Evolutionary conservation across 2,888 invertebrate species (phyloP).

Genomic region (Phyto melanocephala): DNA sequence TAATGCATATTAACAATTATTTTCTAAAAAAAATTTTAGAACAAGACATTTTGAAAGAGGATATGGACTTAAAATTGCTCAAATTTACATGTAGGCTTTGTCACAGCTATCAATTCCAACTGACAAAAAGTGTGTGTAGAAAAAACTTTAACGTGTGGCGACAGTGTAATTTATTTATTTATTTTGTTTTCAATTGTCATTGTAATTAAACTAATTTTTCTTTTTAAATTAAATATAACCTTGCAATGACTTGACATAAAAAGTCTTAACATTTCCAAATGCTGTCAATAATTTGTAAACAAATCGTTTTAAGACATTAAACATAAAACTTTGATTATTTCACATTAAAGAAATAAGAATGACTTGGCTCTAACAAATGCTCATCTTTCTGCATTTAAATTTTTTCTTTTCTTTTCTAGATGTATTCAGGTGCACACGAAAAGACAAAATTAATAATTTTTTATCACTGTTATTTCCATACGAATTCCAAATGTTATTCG

Average conservation of each 20-base stretch:
- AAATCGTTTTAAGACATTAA: background rate
- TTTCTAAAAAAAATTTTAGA: too few species aligned
- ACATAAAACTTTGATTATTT: conserved; percentile 8
- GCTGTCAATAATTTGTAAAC: background rate
- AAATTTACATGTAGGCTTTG: too few species aligned
- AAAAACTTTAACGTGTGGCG: too few species aligned
- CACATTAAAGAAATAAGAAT: background rate
- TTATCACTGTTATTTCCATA: background rate
- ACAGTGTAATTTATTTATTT: too few species aligned
- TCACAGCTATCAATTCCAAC: too few species aligned
- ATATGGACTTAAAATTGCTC: too few species aligned
- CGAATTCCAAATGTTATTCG: background rate
- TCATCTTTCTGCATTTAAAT: too few species aligned
- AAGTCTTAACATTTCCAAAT: background rate
- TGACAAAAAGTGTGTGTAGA: too few species aligned
- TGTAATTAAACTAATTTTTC: background rate
- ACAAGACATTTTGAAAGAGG: too few species aligned
- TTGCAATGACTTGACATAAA: background rate
- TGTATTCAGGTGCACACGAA: background rate
- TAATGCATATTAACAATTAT: too few species aligned
- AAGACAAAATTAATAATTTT: background rate
- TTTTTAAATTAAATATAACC: background rate
- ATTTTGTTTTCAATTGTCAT: too few species aligned
- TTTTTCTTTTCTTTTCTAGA: background rate
- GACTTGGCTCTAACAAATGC: too few species aligned